Percentiles rank a stretch among this genome's conserved stretches.
These are phyloP conservation scores for Astyanax mexicanus DNA, from an alignment of 2,797 vertebrate genomes.

Conservation along the genomic window DNA sequence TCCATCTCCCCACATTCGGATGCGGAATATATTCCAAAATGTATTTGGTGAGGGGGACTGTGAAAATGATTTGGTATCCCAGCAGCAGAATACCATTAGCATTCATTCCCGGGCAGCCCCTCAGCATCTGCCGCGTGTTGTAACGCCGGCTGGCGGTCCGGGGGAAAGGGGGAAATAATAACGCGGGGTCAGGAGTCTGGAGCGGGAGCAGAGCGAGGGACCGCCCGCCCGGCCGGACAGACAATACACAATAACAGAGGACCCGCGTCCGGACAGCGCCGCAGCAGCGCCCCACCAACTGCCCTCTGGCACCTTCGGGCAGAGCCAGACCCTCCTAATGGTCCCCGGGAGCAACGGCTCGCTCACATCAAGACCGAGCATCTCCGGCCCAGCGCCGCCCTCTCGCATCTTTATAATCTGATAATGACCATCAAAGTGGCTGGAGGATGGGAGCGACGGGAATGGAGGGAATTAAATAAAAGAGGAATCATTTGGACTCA, in stretches of 20 bases:
- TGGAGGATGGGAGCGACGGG: neutral
- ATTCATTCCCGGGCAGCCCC: constrained; percentile 67
- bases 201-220: constrained; percentile 68
- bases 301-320: constrained; percentile 31
- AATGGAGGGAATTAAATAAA: constrained; percentile 11
- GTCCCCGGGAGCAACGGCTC: neutral
- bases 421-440: constrained; percentile 22
- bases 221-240: constrained; percentile 73
- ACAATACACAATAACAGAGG: constrained; percentile 83
- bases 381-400: neutral
- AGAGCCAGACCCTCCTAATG: constrained; percentile 24
- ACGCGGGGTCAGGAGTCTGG: constrained; percentile 82
- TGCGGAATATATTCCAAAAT: constrained; percentile 39
- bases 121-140: constrained; percentile 79
- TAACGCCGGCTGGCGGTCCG: constrained; percentile 73
- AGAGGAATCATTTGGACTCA: no score
- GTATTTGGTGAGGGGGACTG: constrained; percentile 37
- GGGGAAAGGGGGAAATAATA: constrained; percentile 61
- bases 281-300: constrained; percentile 9
- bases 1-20: constrained; percentile 27
- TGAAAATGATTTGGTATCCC: constrained; percentile 71
- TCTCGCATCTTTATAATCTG: neutral
- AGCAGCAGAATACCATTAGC: constrained; percentile 74
- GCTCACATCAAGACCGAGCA: neutral
- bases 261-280: constrained; percentile 54